Evolutionary conservation across 2,888 invertebrate species (phyloP).

Genomic region (Agrypnus murinus): DNA sequence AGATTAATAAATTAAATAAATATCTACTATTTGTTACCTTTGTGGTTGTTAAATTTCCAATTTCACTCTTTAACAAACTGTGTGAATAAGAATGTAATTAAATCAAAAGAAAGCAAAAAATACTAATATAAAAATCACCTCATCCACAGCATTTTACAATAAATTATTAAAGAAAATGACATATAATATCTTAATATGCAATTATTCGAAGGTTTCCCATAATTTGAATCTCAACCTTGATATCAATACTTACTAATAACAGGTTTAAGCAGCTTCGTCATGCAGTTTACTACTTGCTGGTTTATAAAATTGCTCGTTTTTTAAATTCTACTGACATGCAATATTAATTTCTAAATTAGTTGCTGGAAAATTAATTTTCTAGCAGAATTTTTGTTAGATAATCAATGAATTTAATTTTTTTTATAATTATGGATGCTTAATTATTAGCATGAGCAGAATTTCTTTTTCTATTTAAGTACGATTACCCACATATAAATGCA

Average conservation of each 20-base stretch:
- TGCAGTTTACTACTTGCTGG: slow-evolving; percentile 40
- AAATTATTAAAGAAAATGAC: slow-evolving; percentile 18
- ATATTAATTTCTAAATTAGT: slow-evolving; percentile 5
- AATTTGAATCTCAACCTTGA: slow-evolving; percentile 38
- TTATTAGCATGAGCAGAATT: slow-evolving; percentile 6
- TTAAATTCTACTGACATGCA: slow-evolving; percentile 24
- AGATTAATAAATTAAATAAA: no score
- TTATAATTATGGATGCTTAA: slow-evolving; percentile 31
- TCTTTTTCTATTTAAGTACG: neutral
- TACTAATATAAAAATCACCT: no score
- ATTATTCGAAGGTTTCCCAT: slow-evolving; percentile 40
- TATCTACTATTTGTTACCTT: no score
- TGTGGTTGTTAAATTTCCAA: no score
- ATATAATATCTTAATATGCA: slow-evolving; percentile 31
- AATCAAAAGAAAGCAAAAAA: no score
- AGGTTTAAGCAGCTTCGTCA: slow-evolving; percentile 41
- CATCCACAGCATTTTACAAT: no score
- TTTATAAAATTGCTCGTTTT: slow-evolving; percentile 37
- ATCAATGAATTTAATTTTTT: neutral
- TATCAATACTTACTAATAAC: slow-evolving; percentile 40
- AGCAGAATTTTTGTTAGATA: no score
- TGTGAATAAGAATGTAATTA: no score
- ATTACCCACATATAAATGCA: slow-evolving; percentile 48
- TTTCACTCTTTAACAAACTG: no score
- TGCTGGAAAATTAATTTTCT: neutral